Conservation (phyloP, 2,113 vertebrate genomes). For the Salvelinus alpinus region DNA sequence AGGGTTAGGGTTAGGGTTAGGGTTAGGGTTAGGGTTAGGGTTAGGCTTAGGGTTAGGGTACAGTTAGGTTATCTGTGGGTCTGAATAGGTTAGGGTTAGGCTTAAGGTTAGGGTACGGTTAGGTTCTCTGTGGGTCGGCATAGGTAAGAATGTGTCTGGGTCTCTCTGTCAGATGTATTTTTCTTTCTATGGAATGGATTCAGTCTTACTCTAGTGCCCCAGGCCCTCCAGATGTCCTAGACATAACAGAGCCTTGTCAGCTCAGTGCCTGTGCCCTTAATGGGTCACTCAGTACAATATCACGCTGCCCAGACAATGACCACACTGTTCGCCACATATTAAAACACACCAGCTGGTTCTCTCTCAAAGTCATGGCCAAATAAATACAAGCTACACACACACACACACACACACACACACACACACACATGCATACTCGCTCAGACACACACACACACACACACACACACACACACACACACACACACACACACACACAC, state of each 20-base stretch:
- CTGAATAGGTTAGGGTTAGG: too few relatives aligned
- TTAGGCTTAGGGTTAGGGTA: too few relatives aligned
- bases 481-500: slow-evolving; percentile 8
- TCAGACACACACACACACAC: slow-evolving; percentile 25
- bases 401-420: slow-evolving; percentile 10
- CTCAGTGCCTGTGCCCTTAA: slow-evolving; percentile 63
- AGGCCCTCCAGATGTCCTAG: slow-evolving; percentile 64
- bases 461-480: slow-evolving; percentile 1
- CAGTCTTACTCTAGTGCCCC: slow-evolving; percentile 28
- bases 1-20: too few relatives aligned
- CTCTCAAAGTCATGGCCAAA: slow-evolving; percentile 59
- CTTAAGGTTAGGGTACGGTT: too few relatives aligned
- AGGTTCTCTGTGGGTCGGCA: background rate
- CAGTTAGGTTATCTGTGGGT: background rate
- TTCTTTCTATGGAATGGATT: background rate
- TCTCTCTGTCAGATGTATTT: slow-evolving; percentile 3
- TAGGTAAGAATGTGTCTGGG: slow-evolving; percentile 6
- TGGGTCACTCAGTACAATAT: slow-evolving; percentile 72
- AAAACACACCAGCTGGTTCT: slow-evolving; percentile 72
- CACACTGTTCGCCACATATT: slow-evolving; percentile 73
- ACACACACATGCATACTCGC: background rate
- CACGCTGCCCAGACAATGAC: slow-evolving; percentile 71
- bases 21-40: too few relatives aligned
- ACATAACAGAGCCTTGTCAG: slow-evolving; percentile 70
- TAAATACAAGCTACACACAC: slow-evolving; percentile 53